Conservation (phyloP, 2,888 invertebrate genomes). For the Leptinotarsa peninsularis region DNA sequence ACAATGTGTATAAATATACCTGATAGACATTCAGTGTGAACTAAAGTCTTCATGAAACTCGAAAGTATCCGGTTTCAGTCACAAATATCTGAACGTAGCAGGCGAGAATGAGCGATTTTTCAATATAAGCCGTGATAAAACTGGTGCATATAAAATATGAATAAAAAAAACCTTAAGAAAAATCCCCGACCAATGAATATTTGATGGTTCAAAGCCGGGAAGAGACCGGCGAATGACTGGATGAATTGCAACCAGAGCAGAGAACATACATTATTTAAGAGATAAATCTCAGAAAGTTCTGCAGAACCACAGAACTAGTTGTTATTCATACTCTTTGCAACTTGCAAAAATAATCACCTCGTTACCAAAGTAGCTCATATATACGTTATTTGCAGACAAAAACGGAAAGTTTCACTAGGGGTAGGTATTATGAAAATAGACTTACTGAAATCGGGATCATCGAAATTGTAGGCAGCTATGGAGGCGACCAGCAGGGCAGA, state of each 20-base stretch:
- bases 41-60: neutral
- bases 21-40: neutral
- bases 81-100: neutral
- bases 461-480: slow-evolving; percentile 57
- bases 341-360: slow-evolving; percentile 28
- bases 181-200: slow-evolving; percentile 18
- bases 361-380: slow-evolving; percentile 6
- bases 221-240: slow-evolving; percentile 18
- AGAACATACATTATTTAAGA: slow-evolving; percentile 39
- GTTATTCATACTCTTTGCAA: slow-evolving; percentile 35
- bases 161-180: slow-evolving; percentile 9
- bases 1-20: too few relatives aligned
- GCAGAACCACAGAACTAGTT: slow-evolving; percentile 32
- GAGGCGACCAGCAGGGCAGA: slow-evolving; percentile 41
- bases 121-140: neutral
- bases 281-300: slow-evolving; percentile 38
- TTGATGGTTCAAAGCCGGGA: slow-evolving; percentile 28
- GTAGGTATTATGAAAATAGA: slow-evolving; percentile 39
- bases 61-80: neutral
- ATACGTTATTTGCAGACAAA: neutral
- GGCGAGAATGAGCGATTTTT: neutral
- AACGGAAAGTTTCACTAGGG: neutral
- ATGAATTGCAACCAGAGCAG: slow-evolving; percentile 30
- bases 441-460: slow-evolving; percentile 62
- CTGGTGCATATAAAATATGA: slow-evolving; percentile 10